These are phyloP conservation scores for Steromphala cineraria DNA, from an alignment of 2,888 invertebrate genomes.

Conservation along the genomic window DNA sequence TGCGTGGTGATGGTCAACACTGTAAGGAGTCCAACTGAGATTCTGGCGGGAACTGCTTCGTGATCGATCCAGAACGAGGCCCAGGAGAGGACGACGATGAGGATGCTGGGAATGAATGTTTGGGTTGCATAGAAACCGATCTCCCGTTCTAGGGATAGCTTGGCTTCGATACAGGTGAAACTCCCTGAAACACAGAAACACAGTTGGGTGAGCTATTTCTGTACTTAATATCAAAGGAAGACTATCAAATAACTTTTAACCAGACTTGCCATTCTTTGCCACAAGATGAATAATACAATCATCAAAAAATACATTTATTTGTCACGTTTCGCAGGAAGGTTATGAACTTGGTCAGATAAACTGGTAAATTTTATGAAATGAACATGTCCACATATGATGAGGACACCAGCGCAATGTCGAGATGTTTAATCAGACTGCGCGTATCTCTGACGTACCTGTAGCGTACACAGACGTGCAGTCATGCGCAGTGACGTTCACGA, in stretches of 20 bases:
- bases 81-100: conserved; percentile 49
- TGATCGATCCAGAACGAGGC: conserved; percentile 46
- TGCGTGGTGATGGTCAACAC: conserved; percentile 54
- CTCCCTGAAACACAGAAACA: conserved; percentile 26
- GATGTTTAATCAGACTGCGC: too few relatives aligned
- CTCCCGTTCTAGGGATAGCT: conserved; percentile 36
- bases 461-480: conserved; percentile 11
- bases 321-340: too few relatives aligned
- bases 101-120: conserved; percentile 45
- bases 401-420: too few relatives aligned
- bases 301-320: too few relatives aligned
- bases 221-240: too few relatives aligned
- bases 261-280: too few relatives aligned
- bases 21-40: conserved; percentile 46
- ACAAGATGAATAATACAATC: too few relatives aligned
- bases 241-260: too few relatives aligned
- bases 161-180: conserved; percentile 43
- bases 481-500: neutral
- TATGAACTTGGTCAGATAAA: too few relatives aligned
- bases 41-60: conserved; percentile 43
- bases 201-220: too few relatives aligned
- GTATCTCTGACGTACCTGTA: neutral
- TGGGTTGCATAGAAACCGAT: conserved; percentile 46
- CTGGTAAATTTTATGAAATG: too few relatives aligned
- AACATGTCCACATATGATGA: too few relatives aligned